phyloP scores from a whole-genome alignment of 2,113 vertebrate species.

The Isurus oxyrinchus region DNA sequence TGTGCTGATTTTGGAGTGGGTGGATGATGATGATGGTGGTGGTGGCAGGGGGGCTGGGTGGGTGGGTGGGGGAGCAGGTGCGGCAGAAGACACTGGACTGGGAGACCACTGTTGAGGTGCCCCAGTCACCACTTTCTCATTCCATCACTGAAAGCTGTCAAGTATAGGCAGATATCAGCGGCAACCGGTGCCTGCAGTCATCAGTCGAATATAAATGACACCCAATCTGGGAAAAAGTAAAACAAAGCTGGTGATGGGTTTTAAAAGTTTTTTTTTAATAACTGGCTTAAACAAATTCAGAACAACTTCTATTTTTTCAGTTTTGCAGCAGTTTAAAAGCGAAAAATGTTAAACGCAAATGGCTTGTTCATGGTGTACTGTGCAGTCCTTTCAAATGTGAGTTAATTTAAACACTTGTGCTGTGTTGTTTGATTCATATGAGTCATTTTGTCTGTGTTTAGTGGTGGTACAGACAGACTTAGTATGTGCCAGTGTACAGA shows the following conservation, averaged over 20 bases:
- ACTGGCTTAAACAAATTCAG: slow-evolving; percentile 16
- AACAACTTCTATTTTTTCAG: slow-evolving; percentile 31
- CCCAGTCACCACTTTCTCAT: not conserved
- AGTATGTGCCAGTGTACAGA: slow-evolving; percentile 1
- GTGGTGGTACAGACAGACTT: slow-evolving; percentile 26
- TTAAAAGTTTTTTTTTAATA: slow-evolving; percentile 4
- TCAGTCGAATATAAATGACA: not conserved
- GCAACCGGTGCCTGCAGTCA: not conserved
- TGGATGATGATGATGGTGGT: not conserved
- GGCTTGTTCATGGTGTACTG: not conserved
- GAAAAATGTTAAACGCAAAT: not conserved
- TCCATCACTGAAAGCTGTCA: not conserved
- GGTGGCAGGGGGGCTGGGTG: too few species aligned
- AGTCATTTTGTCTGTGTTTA: slow-evolving; percentile 16
- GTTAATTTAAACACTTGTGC: slow-evolving; percentile 29
- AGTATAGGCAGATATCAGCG: not conserved
- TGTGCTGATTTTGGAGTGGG: not conserved
- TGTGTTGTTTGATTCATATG: not conserved
- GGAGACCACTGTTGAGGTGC: not conserved
- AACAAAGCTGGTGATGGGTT: not conserved
- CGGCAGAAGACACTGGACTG: not conserved
- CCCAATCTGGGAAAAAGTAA: not conserved
- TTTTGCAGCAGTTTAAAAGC: slow-evolving; percentile 25
- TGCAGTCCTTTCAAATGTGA: not conserved
- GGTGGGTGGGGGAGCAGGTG: too few species aligned